These are phyloP conservation scores for Polietes domitor DNA, from an alignment of 2,888 invertebrate genomes.

Conservation along the genomic window DNA sequence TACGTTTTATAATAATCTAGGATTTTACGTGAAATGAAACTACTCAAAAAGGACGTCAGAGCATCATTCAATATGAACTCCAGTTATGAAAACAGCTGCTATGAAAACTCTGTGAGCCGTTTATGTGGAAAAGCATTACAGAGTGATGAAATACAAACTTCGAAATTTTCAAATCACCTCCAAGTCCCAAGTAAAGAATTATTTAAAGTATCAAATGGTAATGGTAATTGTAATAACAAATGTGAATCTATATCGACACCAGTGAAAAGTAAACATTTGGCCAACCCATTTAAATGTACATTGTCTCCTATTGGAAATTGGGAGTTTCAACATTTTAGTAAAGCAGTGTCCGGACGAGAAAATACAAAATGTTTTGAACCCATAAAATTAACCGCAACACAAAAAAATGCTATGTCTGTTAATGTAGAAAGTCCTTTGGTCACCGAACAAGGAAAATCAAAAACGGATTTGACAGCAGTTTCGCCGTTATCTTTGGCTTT, in stretches of 20 bases:
- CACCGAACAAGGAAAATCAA: background rate
- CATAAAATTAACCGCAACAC: conserved; percentile 52
- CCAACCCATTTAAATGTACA: conserved; percentile 73
- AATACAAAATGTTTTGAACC: background rate
- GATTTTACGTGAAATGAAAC: conserved; percentile 71
- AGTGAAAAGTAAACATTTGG: conserved; percentile 57
- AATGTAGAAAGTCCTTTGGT: background rate
- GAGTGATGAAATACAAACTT: background rate
- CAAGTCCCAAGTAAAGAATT: conserved; percentile 12
- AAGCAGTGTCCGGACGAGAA: background rate
- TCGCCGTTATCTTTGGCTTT: conserved; percentile 47
- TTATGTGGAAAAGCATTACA: background rate
- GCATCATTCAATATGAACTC: conserved; percentile 77
- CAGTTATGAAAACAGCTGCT: conserved; percentile 75
- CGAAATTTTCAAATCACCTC: background rate
- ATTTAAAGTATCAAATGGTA: background rate
- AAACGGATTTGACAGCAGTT: background rate
- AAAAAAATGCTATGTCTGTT: conserved; percentile 27
- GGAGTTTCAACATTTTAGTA: conserved; percentile 64
- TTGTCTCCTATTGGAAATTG: conserved; percentile 75
- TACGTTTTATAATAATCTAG: conserved; percentile 63
- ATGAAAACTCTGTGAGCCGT: background rate
- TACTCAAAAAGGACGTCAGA: conserved; percentile 73
- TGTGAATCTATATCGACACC: conserved; percentile 73
- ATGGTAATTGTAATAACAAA: background rate